A percentile compares a stretch with the other conserved stretches of the same genome.
phyloP scores from a whole-genome alignment of 2,797 vertebrate genomes.

The Orientallactaga sibirica region DNA sequence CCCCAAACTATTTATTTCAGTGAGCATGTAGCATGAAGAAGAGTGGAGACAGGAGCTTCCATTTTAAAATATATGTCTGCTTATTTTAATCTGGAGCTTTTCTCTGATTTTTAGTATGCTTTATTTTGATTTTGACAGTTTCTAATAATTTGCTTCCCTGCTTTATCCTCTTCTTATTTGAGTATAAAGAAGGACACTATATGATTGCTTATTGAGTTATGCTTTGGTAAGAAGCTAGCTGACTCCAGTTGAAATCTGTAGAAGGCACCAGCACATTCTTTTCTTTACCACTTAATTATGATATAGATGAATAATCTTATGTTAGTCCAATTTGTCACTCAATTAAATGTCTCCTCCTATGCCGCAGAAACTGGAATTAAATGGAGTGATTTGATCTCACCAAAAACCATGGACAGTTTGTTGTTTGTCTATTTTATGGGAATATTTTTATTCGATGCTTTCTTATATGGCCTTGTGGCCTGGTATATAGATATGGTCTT shows the following conservation, averaged over 20 bases:
- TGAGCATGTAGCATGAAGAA: slow-evolving; percentile 25
- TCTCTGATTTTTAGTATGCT: background rate
- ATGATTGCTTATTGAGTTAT: background rate
- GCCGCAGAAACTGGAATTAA: slow-evolving; percentile 93
- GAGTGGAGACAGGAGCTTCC: background rate
- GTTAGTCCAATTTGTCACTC: background rate
- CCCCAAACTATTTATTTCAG: slow-evolving; percentile 2
- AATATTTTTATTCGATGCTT: slow-evolving; percentile 93
- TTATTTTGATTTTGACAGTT: slow-evolving; percentile 42
- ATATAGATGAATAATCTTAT: slow-evolving; percentile 1
- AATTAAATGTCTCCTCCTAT: slow-evolving; percentile 57
- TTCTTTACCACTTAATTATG: slow-evolving; percentile 45
- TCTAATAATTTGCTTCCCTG: background rate
- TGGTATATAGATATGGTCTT: slow-evolving; percentile 97
- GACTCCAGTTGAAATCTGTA: background rate
- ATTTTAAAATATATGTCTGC: background rate
- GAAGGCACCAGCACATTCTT: background rate
- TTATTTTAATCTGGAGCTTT: slow-evolving; percentile 26
- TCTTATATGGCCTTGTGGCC: slow-evolving; percentile 93
- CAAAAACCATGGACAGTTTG: slow-evolving; percentile 92
- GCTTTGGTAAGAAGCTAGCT: background rate
- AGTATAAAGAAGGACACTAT: background rate
- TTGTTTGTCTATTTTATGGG: slow-evolving; percentile 92
- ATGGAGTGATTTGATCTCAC: slow-evolving; percentile 93
- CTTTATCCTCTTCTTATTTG: background rate